These are phyloP conservation scores for Epinotia bilunana DNA, from an alignment of 2,888 invertebrate species.

Conservation along the genomic window DNA sequence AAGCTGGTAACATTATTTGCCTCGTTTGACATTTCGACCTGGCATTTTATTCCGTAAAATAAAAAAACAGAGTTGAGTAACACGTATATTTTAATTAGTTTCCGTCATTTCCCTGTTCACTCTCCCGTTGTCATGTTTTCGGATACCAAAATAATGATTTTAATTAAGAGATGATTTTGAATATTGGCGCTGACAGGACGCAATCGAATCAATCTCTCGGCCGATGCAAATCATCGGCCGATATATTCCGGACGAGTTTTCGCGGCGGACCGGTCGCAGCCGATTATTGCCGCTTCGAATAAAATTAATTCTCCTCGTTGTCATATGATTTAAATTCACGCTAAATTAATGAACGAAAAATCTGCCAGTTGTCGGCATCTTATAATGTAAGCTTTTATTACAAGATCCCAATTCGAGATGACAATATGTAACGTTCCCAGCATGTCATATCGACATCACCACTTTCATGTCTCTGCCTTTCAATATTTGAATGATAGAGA, in stretches of 20 bases:
- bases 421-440: neutral
- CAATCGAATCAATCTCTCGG: constrained; percentile 42
- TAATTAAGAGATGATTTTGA: constrained; percentile 32
- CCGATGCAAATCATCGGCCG: constrained; percentile 53
- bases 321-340: constrained; percentile 44
- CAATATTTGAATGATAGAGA: neutral
- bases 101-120: neutral
- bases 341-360: constrained; percentile 41
- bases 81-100: constrained; percentile 6
- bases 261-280: constrained; percentile 57
- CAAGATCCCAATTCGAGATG: neutral
- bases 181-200: constrained; percentile 40
- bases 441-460: neutral
- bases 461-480: neutral
- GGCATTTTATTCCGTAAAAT: too few species aligned
- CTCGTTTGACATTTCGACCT: too few species aligned
- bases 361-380: constrained; percentile 18
- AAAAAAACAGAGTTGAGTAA: neutral
- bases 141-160: constrained; percentile 14
- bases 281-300: constrained; percentile 59
- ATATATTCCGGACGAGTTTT: constrained; percentile 57
- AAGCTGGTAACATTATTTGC: too few species aligned
- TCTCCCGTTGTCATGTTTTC: constrained; percentile 7
- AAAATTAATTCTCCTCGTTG: constrained; percentile 51
- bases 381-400: constrained; percentile 16